phyloP scores from a whole-genome alignment of 2,888 invertebrate species.

The Argyresthia albistria region DNA sequence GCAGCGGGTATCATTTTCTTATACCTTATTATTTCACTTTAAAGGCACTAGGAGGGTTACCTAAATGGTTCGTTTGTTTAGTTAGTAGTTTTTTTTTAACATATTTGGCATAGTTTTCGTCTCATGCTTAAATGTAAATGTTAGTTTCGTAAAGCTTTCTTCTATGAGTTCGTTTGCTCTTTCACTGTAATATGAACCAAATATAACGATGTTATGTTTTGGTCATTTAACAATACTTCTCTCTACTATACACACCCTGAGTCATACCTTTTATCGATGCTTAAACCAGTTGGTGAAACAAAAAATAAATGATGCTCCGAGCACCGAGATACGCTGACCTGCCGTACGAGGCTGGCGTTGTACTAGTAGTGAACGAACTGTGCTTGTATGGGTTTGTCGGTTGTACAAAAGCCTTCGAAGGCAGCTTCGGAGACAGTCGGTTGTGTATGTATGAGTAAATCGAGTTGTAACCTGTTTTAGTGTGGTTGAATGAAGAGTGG shows the following conservation, averaged over 20 bases:
- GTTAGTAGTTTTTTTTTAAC: too few relatives aligned
- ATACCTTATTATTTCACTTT: too few relatives aligned
- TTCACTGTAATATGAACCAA: too few relatives aligned
- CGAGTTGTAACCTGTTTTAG: conserved; percentile 59
- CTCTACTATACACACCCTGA: conserved; percentile 25
- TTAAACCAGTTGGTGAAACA: conserved; percentile 56
- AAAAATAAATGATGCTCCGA: conserved; percentile 34
- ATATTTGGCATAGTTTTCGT: too few relatives aligned
- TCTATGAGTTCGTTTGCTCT: too few relatives aligned
- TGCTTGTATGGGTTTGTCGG: conserved; percentile 10
- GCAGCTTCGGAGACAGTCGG: conserved; percentile 9
- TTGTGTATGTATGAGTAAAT: conserved; percentile 35
- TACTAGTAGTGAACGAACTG: conserved; percentile 6
- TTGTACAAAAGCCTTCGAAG: conserved; percentile 15
- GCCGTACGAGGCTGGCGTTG: conserved; percentile 12
- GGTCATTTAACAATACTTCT: too few relatives aligned
- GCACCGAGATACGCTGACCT: conserved; percentile 36
- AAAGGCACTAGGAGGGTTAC: too few relatives aligned
- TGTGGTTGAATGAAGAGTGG: conserved; percentile 64
- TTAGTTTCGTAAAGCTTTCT: too few relatives aligned
- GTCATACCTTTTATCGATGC: conserved; percentile 51
- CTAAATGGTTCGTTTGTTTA: too few relatives aligned
- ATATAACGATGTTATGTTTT: too few relatives aligned
- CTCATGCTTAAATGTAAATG: too few relatives aligned
- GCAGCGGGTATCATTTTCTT: too few relatives aligned